Conservation (phyloP, 2,888 invertebrate genomes). For the Acanthosepion lycidas region DNA sequence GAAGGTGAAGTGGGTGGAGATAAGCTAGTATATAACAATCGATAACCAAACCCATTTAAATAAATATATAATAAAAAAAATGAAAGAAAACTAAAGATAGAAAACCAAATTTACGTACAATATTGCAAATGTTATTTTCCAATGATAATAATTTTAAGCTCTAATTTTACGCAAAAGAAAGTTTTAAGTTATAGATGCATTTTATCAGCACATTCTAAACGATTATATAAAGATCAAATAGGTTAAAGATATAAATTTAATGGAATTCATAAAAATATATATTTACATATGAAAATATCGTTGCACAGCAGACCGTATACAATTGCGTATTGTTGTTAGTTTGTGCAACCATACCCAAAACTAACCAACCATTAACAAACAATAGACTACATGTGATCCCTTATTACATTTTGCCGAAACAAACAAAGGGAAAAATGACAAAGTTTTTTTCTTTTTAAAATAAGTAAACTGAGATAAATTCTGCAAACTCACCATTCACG, state of each 20-base stretch:
- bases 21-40: not conserved
- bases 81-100: not conserved
- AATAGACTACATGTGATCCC: constrained; percentile 6
- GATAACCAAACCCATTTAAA: not conserved
- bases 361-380: not conserved
- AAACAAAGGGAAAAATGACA: not conserved
- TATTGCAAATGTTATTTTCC: no score
- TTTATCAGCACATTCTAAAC: not conserved
- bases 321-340: not conserved
- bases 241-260: not conserved
- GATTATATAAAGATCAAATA: not conserved
- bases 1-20: not conserved
- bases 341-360: not conserved
- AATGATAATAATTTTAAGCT: no score
- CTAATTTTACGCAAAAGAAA: not conserved
- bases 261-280: not conserved
- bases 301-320: no score
- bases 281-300: no score
- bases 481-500: not conserved
- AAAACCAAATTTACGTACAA: no score
- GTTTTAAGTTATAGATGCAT: not conserved
- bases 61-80: not conserved
- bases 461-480: not conserved
- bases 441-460: not conserved
- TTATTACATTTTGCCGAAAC: not conserved